Evolutionary conservation across 2,113 vertebrate genomes (phyloP), one percentile per base, ranked within the genome.

Genomic region (Microcebus murinus): DNA sequence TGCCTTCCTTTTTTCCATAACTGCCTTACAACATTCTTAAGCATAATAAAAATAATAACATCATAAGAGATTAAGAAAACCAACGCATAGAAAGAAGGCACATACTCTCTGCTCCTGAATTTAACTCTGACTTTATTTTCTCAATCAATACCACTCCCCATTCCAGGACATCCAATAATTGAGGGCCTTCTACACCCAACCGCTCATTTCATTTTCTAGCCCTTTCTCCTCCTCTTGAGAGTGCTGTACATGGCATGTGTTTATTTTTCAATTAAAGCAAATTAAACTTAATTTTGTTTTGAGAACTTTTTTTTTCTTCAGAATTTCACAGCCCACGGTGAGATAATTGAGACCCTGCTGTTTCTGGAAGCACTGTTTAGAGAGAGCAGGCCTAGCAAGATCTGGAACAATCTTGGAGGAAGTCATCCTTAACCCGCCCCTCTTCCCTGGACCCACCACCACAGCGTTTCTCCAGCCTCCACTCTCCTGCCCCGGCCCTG

Each of bases 241-340:
- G 57, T 73, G 95, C 87, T 82, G 76, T 96, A 97, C 87, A 34
- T 92, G 90, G 95, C 96, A 97, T 97, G 94, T 97, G 96, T 97
- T 98, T 97, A 97, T 97, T 97, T 98, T 97, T 96, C 97, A 97
- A 98, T 98, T 97, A 97, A 97, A 95, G 96, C 95, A 95, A 98
- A 98, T 97, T 97, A 98, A 97, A 98, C 94, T 96, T 97, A 97
- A 97, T 98, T 97, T 96, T 97, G 96, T 96, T 98, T 98, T 93
- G 94, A 96, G 92, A 94, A 95, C 71, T 90, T 91, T 95, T 96
- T 91, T 31, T 96, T 94, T 96, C 93, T 95, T 36, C 48, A 96
- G 90, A 97, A 87, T 94, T 95, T 94, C 94, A 97, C 92, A 98
- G 95, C 94, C 97, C 97, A 97, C 27, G 23, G 96, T 96, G 97